A percentile compares a stretch with the other conserved stretches of the same genome.
These are phyloP conservation scores for Steatornis caripensis DNA, from an alignment of 2,113 vertebrate genomes.

Conservation along the genomic window DNA sequence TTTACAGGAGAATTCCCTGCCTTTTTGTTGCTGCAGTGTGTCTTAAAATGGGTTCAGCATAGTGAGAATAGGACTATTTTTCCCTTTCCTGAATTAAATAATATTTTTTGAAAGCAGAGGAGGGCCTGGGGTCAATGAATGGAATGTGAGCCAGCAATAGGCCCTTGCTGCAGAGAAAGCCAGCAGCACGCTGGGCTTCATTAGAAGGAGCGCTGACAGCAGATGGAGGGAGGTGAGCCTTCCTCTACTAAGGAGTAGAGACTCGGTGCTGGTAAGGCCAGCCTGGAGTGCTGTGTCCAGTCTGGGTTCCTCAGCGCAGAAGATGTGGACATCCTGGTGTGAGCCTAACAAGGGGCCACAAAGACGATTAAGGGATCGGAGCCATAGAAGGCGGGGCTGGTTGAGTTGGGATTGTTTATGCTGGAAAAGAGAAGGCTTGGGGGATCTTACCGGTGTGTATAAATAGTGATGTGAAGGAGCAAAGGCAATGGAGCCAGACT, in stretches of 20 bases:
- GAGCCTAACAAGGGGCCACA: not conserved
- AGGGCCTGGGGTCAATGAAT: not conserved
- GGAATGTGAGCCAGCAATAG: not conserved
- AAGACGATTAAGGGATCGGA: not conserved
- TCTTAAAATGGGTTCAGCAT: not conserved
- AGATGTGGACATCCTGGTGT: not conserved
- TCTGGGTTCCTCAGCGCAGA: not conserved
- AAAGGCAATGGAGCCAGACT: not conserved
- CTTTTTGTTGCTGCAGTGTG: not conserved
- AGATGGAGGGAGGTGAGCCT: not conserved
- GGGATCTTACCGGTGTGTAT: not conserved
- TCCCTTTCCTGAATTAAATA: not conserved
- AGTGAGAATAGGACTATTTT: not conserved
- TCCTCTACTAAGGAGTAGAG: too few relatives aligned
- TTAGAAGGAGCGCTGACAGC: not conserved
- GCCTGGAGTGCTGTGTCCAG: not conserved
- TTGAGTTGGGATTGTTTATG: not conserved
- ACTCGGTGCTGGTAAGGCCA: not conserved
- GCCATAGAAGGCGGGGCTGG: not conserved
- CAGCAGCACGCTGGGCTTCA: not conserved
- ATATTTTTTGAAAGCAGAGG: not conserved
- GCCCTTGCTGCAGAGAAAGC: not conserved
- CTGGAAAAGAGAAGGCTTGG: not conserved
- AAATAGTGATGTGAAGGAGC: not conserved
- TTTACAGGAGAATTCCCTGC: not conserved